phyloP scores from a whole-genome alignment of 2,113 vertebrate genomes.

The Oriolus oriolus region DNA sequence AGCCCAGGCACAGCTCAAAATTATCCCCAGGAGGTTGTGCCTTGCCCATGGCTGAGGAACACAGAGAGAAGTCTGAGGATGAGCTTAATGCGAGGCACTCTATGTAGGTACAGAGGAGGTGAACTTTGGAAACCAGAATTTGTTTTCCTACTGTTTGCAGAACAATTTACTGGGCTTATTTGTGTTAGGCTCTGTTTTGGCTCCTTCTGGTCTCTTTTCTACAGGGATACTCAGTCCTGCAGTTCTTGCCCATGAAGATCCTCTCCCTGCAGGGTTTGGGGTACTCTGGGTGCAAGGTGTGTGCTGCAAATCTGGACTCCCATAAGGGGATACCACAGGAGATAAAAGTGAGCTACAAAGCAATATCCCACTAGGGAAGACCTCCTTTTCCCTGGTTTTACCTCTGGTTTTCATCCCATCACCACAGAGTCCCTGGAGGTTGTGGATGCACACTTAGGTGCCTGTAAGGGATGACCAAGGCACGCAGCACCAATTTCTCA shows the following conservation, averaged over 20 bases:
- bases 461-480: not conserved
- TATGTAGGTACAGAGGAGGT: not conserved
- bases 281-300: accelerated
- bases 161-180: not conserved
- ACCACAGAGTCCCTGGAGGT: not conserved
- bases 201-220: not conserved
- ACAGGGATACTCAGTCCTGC: not conserved
- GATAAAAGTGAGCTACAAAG: not conserved
- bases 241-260: not conserved
- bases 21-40: not conserved
- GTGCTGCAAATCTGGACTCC: not conserved
- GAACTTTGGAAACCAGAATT: not conserved
- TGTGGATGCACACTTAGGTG: not conserved
- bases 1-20: not conserved
- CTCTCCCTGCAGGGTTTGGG: not conserved
- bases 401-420: not conserved
- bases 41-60: not conserved
- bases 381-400: not conserved
- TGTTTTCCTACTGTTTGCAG: not conserved
- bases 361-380: not conserved
- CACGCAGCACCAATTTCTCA: not conserved
- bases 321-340: not conserved
- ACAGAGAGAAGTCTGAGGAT: not conserved
- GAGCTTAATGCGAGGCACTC: not conserved
- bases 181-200: not conserved